Conservation (phyloP, 2,797 vertebrate species). For the Falco columbarius region DNA sequence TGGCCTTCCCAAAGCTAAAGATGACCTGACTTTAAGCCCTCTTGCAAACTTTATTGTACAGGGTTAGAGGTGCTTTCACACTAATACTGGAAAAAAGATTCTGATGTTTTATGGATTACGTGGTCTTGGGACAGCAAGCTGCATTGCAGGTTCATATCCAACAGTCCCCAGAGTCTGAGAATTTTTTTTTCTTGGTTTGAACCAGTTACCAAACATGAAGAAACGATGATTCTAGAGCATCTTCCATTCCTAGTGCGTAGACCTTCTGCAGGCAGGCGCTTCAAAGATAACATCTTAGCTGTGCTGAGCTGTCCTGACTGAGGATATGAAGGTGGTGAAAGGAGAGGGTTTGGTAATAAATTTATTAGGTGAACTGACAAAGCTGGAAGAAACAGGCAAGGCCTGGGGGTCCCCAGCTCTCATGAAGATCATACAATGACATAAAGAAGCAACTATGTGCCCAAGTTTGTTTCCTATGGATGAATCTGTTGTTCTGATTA, state of each 20-base stretch:
- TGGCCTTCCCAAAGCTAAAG: background rate
- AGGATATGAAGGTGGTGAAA: background rate
- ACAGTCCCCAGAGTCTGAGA: background rate
- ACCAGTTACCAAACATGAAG: background rate
- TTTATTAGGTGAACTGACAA: background rate
- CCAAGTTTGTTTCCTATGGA: background rate
- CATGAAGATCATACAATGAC: background rate
- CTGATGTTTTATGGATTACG: background rate
- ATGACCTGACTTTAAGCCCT: background rate
- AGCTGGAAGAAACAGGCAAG: background rate
- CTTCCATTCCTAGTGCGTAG: background rate
- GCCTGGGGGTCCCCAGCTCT: background rate
- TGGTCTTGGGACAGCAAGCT: background rate
- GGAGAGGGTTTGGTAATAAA: background rate
- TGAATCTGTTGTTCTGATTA: background rate
- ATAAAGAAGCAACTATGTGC: background rate
- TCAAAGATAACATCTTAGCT: background rate
- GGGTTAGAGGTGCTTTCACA: background rate
- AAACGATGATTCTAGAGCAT: background rate
- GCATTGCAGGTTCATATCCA: background rate
- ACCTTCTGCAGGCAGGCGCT: background rate
- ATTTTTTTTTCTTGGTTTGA: background rate
- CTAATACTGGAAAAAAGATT: background rate
- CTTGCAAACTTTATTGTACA: background rate
- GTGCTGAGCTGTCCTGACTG: background rate